Evolutionary conservation across 2,888 invertebrate genomes (phyloP).

Genomic region (Eupithecia vulgata): DNA sequence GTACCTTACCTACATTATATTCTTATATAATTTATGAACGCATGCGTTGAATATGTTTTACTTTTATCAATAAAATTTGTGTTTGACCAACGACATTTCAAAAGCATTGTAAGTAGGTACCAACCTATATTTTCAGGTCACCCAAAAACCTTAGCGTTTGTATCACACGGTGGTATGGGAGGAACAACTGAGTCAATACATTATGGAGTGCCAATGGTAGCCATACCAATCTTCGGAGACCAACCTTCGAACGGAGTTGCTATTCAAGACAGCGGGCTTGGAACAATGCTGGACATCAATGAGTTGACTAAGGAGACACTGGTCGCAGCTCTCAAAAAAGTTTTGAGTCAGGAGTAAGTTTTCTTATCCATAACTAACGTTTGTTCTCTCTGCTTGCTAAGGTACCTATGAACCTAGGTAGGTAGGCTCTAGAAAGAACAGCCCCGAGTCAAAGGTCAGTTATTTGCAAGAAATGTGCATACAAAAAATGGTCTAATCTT

Average conservation of each 20-base stretch:
- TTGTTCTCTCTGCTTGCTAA: background rate
- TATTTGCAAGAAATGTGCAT: too few species aligned
- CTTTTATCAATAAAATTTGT: too few species aligned
- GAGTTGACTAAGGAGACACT: constrained; percentile 79
- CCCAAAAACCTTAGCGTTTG: constrained; percentile 84
- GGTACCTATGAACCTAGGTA: background rate
- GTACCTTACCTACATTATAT: too few species aligned
- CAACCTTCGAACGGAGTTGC: constrained; percentile 84
- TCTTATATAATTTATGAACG: background rate
- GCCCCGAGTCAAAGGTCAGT: too few species aligned
- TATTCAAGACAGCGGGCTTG: constrained; percentile 82
- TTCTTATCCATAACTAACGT: background rate
- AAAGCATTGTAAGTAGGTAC: too few species aligned
- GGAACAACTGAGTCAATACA: constrained; percentile 85
- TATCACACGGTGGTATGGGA: constrained; percentile 85
- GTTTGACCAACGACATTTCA: background rate
- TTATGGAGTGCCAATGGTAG: constrained; percentile 84
- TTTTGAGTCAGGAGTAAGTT: constrained; percentile 83
- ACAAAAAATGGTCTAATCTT: too few species aligned
- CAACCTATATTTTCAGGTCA: constrained; percentile 80
- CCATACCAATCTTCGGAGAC: constrained; percentile 85
- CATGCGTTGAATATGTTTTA: too few species aligned
- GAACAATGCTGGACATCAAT: constrained; percentile 74
- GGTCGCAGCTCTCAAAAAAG: constrained; percentile 77
- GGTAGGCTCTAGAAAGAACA: too few species aligned